Evolutionary conservation across 1,140 invertebrate genomes (phyloP).

Genomic region (Heliothis subflexa): DNA sequence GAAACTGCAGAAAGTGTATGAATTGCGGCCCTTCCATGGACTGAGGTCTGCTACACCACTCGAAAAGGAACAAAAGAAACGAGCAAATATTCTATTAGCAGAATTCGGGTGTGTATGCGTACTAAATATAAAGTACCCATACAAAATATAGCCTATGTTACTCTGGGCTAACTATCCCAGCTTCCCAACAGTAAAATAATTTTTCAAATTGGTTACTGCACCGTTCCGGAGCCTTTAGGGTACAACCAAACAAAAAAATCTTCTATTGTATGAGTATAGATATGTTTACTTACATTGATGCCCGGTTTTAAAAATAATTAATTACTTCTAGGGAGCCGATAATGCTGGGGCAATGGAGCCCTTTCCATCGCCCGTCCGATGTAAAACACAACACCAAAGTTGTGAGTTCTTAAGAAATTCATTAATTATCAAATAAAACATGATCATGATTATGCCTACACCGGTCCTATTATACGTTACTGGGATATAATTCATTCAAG

Average conservation of each 20-base stretch:
- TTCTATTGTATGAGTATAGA: neutral
- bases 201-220: no score
- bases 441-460: neutral
- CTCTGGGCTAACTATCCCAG: no score
- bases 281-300: no score
- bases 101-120: constrained; percentile 72
- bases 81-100: constrained; percentile 62
- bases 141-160: no score
- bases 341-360: constrained; percentile 70
- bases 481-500: no score
- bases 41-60: constrained; percentile 64
- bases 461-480: no score
- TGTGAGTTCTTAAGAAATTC: neutral
- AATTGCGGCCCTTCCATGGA: constrained; percentile 76
- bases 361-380: constrained; percentile 57
- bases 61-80: constrained; percentile 69
- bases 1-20: constrained; percentile 87
- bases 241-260: neutral
- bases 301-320: neutral
- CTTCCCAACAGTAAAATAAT: no score
- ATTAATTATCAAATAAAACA: neutral
- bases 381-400: neutral
- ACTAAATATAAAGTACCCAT: no score
- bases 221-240: no score
- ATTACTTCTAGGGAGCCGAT: constrained; percentile 67